Evolutionary conservation across 2,888 invertebrate genomes (phyloP), one percentile per base, ranked within the genome.

Genomic region (Ectemnius lituratus): DNA sequence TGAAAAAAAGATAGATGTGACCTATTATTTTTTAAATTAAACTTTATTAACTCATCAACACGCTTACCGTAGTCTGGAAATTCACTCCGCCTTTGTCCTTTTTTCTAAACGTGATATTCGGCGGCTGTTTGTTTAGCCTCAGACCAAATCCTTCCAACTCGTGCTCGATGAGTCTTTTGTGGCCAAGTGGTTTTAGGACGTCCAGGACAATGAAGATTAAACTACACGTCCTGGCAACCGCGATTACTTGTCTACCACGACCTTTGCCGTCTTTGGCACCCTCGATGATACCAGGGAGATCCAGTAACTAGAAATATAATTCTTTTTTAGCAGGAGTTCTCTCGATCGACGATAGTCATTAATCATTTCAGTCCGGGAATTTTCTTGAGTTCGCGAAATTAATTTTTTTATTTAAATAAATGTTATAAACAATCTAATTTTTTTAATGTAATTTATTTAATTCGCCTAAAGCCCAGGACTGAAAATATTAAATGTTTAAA

Each of bases 201-300:
- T 99, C 99, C 67, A 99, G 92, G 0, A 99, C 97, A 89, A 99
- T 98, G 91, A 99, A 99, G 84, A 99, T 97, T 47, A 99, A 94
- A 89, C 98, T 97, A 91, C 99, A 99, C 0, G 99, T 99, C 68
- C 99, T 93, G 0, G 99, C 99, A 0, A 99, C 99, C 0, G 99
- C 99, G 86, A 99, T 99, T 3, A 99, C 99, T 91, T 99, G 99
- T 76, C 99, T 94, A 93, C 99, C 99, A 91, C 99, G 93, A 93
- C 99, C 99, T 91, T 99, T 99, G 78, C 99, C 99, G 90, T 99
- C 99, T 90, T 99, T 99, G 0, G 99, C 99, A 78, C 99, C 99
- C 92, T 99, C 99, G 85, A 99, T 99, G 91, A 99, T 99, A 92
- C 99, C 99, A 76, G 99, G 99, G 86, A 99, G 94, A 94, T 99